Base-by-base conservation (phyloP, 2,888 invertebrate genomes). In the Hydroisotoma schaefferi region DNA sequence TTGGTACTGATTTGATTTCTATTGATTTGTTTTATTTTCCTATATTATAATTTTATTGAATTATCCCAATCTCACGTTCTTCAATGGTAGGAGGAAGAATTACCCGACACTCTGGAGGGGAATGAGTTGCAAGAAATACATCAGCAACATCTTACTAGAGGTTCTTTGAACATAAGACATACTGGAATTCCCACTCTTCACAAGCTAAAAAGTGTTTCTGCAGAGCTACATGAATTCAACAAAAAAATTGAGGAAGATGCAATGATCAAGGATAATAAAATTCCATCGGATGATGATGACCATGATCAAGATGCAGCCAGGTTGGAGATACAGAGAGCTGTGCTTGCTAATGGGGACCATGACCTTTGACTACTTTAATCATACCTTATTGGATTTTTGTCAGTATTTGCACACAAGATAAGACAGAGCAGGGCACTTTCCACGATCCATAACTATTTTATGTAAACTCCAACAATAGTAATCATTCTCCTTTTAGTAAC, bases 181-280 rank as follows among this genome's bases (percentile, higher is more conserved):
- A 56, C 46, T 5, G 63, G 60, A 43, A 58, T 67, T 20, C 67
- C 70, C 12, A 61, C 71, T 6, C 56, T 65, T 12, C 67, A 66
- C 27, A 70, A 68, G 48, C 40, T 71, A 38, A 62, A 67, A 48
- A 68, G 63, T 27, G 62, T 57, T 10, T 63, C 63, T 23, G 28
- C 53, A 1, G 69, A 69, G 25, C 33, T 63, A 12, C 52, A 59
- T 29, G 62, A 61, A 15, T 53, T 63, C 26, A 59, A 59, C 23
- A 52, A 57, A 22, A 57, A 59, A 20, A 65, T 55, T 1, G 65
- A 65, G 26, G 67, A 67, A 12, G 65, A 71, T 25, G 43, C 60
- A 18, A 69, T 69, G 69, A 69, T 71, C 27, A 63, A 71, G 55
- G 68, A 69, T 40, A 71, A 71, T 43, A 69, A 71, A 58, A 71